Evolutionary conservation across 2,888 invertebrate genomes (phyloP).

Genomic region (Cheiracanthium punctorium): DNA sequence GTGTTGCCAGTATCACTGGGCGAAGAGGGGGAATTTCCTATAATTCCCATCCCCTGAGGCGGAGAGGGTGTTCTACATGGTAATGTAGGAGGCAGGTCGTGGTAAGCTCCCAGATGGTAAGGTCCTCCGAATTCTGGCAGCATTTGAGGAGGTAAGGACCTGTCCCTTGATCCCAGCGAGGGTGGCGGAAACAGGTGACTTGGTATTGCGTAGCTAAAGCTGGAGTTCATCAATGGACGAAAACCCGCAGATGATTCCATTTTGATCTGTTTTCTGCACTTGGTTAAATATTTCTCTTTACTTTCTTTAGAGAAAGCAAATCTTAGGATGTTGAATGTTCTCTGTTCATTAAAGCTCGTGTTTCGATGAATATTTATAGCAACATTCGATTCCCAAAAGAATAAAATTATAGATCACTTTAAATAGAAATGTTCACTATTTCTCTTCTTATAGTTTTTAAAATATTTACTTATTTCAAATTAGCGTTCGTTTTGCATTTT

Average conservation of each 20-base stretch:
- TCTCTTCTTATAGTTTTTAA: no score
- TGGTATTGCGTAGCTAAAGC: constrained; percentile 46
- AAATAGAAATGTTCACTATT: no score
- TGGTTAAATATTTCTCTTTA: no score
- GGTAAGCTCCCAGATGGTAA: constrained; percentile 24
- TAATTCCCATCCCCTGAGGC: constrained; percentile 8
- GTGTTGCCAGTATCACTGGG: constrained; percentile 65
- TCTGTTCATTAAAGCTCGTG: no score
- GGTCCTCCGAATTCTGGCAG: constrained; percentile 39
- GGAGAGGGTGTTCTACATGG: constrained; percentile 44
- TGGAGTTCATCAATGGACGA: constrained; percentile 46
- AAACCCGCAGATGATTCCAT: constrained; percentile 61
- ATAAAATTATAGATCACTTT: no score
- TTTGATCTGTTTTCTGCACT: no score
- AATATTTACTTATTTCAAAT: no score
- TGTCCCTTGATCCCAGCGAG: background rate
- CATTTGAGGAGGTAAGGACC: constrained; percentile 27
- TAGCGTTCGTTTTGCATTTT: no score
- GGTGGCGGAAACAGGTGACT: constrained; percentile 47
- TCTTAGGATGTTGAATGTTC: no score
- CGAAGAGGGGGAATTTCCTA: constrained; percentile 50
- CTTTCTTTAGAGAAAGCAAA: no score
- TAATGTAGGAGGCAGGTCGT: background rate
- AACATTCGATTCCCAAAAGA: no score
- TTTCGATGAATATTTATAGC: no score